Percentiles rank a stretch among this genome's conserved stretches.
These are phyloP conservation scores for Zonitis immaculata DNA, from an alignment of 2,888 invertebrate genomes.

Conservation along the genomic window DNA sequence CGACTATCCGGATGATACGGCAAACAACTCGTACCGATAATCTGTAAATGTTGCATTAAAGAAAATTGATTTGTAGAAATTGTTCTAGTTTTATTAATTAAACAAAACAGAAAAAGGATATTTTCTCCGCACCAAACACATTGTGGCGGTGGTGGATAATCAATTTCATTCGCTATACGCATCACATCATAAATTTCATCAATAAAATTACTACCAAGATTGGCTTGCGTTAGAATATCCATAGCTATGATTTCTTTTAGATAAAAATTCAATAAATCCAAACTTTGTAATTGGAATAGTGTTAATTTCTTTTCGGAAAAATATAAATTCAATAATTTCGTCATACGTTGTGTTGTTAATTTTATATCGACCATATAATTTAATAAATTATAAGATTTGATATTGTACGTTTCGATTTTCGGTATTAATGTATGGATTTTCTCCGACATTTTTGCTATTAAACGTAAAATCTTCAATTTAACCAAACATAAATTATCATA, in stretches of 20 bases:
- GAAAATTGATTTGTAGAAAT: not conserved
- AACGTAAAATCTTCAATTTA: conserved; percentile 37
- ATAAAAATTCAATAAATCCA: conserved; percentile 39
- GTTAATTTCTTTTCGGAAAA: conserved; percentile 27
- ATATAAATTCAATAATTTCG: conserved; percentile 30
- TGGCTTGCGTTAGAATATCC: conserved; percentile 36
- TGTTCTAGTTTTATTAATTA: not conserved
- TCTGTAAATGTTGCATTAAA: conserved; percentile 22
- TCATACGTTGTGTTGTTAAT: conserved; percentile 34
- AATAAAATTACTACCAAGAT: conserved; percentile 37
- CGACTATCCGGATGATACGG: conserved; percentile 39
- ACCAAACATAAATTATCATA: conserved; percentile 35
- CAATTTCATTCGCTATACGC: conserved; percentile 35
- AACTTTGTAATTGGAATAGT: conserved; percentile 37
- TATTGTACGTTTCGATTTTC: conserved; percentile 31
- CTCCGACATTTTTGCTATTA: conserved; percentile 39
- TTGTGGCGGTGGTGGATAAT: conserved; percentile 35
- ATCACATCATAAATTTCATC: conserved; percentile 36
- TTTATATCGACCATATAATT: conserved; percentile 40
- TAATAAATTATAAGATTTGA: conserved; percentile 38
- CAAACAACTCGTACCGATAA: conserved; percentile 40
- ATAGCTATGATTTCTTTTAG: conserved; percentile 39
- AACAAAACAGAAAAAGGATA: conserved; percentile 35
- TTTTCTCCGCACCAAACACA: conserved; percentile 43
- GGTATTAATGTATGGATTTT: conserved; percentile 33